Base-by-base conservation (phyloP, 2,888 invertebrate genomes). In the Ferrisia virgata region DNA sequence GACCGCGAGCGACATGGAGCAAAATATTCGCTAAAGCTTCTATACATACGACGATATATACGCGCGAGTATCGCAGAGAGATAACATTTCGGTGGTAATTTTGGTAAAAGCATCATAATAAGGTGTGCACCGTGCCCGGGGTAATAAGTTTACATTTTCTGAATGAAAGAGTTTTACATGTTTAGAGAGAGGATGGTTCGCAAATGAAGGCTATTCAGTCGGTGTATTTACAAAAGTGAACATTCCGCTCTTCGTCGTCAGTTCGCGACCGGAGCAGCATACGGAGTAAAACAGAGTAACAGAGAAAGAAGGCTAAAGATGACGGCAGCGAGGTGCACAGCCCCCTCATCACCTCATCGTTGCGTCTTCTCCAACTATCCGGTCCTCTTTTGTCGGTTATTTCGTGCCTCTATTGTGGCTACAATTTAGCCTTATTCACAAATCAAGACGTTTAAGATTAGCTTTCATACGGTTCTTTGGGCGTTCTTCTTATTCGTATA, bases 371-470 rank as follows among this genome's bases (percentile, higher is more conserved):
- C 39, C 82, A 76, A 40, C 82, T 82, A 82, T 72, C 82, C 82
- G 82, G 72, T 82, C 82, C 82, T 82, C 82, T 82, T 81, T 81
- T 81, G 81, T 81, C 81, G 81, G 81, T 81, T 81, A 81, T 82
- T 82, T 82, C 72, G 82, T 82, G 82, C 82, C 69, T 69, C 82
- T 82, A 82, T 82, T 82, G 82, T 82, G 82, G 82, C 82, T 82
- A 82, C 82, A 82, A 82, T 82, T 82, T 82, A 82, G 82, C 72
- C 82, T 82, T 82, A 82, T 82, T 82, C 82, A 82, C 69, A 82
- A 82, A 82, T 82, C 82, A 82, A 82, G 82, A 82, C 82, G 76
- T 72, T 82, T 72, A 72, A 69, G 82, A 82, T 82, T 82, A 82
- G 82, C 82, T 82, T 81, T 82, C 69, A 76, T 82, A 82, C 72